Evolutionary conservation across 2,113 vertebrate species (phyloP), one percentile per base, ranked within the genome.

Genomic region (Geothlypis trichas): DNA sequence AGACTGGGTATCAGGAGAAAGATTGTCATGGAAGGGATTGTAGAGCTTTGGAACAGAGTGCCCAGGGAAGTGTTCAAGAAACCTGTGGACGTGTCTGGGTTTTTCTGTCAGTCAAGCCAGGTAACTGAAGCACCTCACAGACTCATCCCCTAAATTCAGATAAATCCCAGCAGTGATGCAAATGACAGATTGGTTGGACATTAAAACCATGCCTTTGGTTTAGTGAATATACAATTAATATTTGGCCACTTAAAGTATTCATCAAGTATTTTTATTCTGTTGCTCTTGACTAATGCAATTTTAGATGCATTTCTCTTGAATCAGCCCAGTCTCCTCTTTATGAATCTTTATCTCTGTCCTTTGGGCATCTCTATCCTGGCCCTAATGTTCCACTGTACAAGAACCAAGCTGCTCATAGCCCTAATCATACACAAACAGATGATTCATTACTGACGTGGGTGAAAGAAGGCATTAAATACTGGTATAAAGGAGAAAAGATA

Each of bases 291-390:
- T 42, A 76, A 89, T 87, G 75, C 84, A 83, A 90, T 96, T 94
- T 91, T 13, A 80, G 94, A 91, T 0, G 9, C 33, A 42, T 58
- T 94, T 82, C 82, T 85, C 74, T 91, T 1, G 0, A 87, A 87
- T 83, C 89, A 94, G 67, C 87, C 51, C 58, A 59, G 78, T 87
- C 78, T 88, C 35, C 71, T 63, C 55, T 95, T 80, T 82, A 93
- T 91, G 91, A 95, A 67, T 91, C 87, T 71, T 96, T 94, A 94
- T 96, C 87, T 97, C 71, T 87, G 58, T 93, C 89, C 82, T 94
- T 1, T 96, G 93, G 93, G 93, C 90, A 80, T 94, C 91, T 86
- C 3, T 86, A 59, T 90, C 71, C 93, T 91, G 96, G 84, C 84
- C 94, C 94, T 59, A 37, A 66, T 77, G 84, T 96, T 91, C 87